Base-by-base conservation (phyloP, 2,888 invertebrate species). In the Limnephilus auricula region DNA sequence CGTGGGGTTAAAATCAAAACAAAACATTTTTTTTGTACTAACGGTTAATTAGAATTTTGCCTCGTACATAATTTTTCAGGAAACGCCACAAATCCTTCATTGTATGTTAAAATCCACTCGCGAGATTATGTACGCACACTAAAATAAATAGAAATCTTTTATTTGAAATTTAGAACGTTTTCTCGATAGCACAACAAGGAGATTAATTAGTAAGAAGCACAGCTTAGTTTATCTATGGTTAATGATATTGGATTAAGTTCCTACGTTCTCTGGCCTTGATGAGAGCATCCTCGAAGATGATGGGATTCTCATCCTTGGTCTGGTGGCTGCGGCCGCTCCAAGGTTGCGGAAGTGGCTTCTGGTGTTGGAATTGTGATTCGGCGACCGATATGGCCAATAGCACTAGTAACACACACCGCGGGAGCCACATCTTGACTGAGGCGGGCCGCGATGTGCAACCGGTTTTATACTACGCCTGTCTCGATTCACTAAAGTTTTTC, bases 241-340 rank as follows among this genome's bases (percentile, higher is more conserved):
- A 65, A 6, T 65, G 25, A 25, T 65, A 65, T 65, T 65, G 65
- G n/a, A n/a, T 65, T 25, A 65, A 65, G 40, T 85, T 82, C 90
- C 45, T 90, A 90, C 90, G 65, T 65, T 90, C 84, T 84, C 78
- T 90, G 15, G 34, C 87, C 45, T 79, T 86, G 85, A 31, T 31
- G 79, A 84, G 84, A 9, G 37, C 31, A 30, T 90, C 87, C 79
- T 65, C 87, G 65, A 90, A 87, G 90, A 86, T 50, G 50, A 90
- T 87, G 82, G 87, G 87, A 12, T 88, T 82, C 13, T 87, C 87
- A 30, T 90, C 90, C 18, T 37, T 32, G 83, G 65, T 89, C 34
- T 40, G 40, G 25, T n/a, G 84, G 40, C n/a, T 34, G 80, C 31
- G 84, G 65, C 50, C 50, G 78, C n/a, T 2, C 65, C 65, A 0